Percentiles rank a stretch among this genome's conserved stretches.
Evolutionary conservation across 2,113 vertebrate species (phyloP).

Genomic region (human): DNA sequence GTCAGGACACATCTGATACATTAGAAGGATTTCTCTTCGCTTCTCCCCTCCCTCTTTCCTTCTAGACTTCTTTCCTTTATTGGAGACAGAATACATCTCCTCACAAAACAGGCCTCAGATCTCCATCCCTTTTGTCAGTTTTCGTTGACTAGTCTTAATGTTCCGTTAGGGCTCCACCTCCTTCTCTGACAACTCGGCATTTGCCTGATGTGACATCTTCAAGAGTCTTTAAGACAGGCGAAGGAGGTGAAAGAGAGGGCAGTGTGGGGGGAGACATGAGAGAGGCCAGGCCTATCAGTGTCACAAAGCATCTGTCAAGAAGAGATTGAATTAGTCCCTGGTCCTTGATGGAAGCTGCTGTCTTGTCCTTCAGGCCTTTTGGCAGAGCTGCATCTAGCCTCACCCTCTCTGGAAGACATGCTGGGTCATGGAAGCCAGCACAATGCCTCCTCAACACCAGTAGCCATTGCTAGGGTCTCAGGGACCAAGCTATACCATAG

Average conservation of each 20-base stretch:
- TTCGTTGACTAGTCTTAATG: neutral
- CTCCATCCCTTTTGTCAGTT: neutral
- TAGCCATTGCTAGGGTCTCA: accelerated
- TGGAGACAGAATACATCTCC: neutral
- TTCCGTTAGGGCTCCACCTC: neutral
- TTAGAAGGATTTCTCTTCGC: constrained; percentile 9
- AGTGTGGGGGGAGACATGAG: accelerated
- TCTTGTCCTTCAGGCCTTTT: neutral
- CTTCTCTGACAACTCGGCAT: neutral
- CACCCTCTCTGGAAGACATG: accelerated
- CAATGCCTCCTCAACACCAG: accelerated
- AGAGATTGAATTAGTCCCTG: neutral
- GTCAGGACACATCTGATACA: neutral
- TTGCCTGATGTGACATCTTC: constrained; percentile 4
- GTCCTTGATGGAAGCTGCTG: neutral
- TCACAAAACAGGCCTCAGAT: neutral
- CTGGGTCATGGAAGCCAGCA: neutral
- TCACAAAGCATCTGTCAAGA: accelerated
- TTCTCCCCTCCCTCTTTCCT: neutral
- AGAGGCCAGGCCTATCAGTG: accelerated
- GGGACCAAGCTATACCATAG: too few species aligned
- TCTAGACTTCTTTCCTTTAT: neutral
- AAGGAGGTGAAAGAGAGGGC: constrained; percentile 32
- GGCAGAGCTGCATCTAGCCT: neutral
- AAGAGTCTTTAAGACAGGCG: neutral